Percentiles rank a stretch among this genome's conserved stretches.
Evolutionary conservation across 1,140 invertebrate species (phyloP).

Genomic region (Ceratosolen fusciceps): DNA sequence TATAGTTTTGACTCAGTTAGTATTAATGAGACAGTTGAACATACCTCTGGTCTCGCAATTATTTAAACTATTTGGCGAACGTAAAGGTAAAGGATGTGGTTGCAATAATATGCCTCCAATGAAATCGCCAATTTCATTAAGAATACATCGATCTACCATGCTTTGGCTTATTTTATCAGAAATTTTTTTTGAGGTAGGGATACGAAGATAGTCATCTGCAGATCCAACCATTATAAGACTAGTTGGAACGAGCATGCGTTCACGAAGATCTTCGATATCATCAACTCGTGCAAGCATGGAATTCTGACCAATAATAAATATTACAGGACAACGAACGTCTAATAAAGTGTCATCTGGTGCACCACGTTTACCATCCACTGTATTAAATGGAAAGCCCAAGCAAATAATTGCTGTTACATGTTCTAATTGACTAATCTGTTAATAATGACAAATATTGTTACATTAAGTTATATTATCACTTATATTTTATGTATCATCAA

Average conservation of each 20-base stretch:
- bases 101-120: constrained; percentile 74
- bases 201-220: constrained; percentile 83
- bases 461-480: neutral
- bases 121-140: constrained; percentile 79
- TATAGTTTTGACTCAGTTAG: too few relatives aligned
- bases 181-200: constrained; percentile 80
- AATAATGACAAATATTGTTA: constrained; percentile 31
- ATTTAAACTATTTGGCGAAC: constrained; percentile 57
- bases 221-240: constrained; percentile 86
- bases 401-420: constrained; percentile 83
- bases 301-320: constrained; percentile 87
- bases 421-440: constrained; percentile 75
- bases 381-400: constrained; percentile 85
- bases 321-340: constrained; percentile 81
- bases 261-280: constrained; percentile 83
- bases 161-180: constrained; percentile 84
- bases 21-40: too few relatives aligned
- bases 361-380: constrained; percentile 82
- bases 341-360: constrained; percentile 84
- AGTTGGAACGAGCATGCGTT: constrained; percentile 83
- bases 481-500: neutral
- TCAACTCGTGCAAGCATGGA: constrained; percentile 77
- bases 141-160: constrained; percentile 85
- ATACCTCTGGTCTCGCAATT: constrained; percentile 30
- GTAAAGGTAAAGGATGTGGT: constrained; percentile 74